Percentiles rank a stretch among this genome's conserved stretches.
phyloP scores from a whole-genome alignment of 2,888 invertebrate genomes.

The Sesamia inferens region DNA sequence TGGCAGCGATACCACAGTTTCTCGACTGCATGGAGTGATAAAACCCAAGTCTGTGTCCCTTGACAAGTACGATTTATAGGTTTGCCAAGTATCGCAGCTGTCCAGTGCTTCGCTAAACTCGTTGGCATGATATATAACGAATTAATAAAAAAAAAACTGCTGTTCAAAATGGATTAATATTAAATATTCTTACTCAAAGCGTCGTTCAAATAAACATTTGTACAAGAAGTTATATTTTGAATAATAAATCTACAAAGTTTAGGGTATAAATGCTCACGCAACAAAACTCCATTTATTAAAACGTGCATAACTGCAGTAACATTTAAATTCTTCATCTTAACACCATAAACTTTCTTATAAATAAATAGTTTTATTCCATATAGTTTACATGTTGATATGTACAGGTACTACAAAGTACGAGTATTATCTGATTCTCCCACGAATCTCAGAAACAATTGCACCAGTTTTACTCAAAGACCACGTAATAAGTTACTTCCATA shows the following conservation, averaged over 20 bases:
- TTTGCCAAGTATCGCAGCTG: constrained; percentile 65
- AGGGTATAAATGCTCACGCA: background rate
- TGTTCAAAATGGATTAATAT: constrained; percentile 9
- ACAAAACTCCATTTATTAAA: constrained; percentile 25
- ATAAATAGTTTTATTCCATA: background rate
- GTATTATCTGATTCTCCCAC: background rate
- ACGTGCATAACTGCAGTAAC: constrained; percentile 2
- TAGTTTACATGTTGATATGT: background rate
- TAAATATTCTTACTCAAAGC: constrained; percentile 5
- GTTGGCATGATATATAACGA: constrained; percentile 41
- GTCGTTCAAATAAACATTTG: constrained; percentile 16
- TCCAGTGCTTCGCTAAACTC: constrained; percentile 58
- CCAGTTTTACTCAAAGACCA: constrained; percentile 3
- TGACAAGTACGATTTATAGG: constrained; percentile 79
- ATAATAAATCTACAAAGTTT: constrained; percentile 31
- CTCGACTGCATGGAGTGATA: constrained; percentile 81
- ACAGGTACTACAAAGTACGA: background rate
- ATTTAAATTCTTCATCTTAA: no score
- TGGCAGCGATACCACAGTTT: constrained; percentile 76
- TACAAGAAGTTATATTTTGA: constrained; percentile 14
- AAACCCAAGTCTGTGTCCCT: constrained; percentile 74
- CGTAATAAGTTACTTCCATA: constrained; percentile 45
- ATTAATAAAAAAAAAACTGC: constrained; percentile 7
- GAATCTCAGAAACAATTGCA: background rate
- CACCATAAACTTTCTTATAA: background rate